phyloP scores from a whole-genome alignment of 2,113 vertebrate genomes.

The Pyxicephalus adspersus region DNA sequence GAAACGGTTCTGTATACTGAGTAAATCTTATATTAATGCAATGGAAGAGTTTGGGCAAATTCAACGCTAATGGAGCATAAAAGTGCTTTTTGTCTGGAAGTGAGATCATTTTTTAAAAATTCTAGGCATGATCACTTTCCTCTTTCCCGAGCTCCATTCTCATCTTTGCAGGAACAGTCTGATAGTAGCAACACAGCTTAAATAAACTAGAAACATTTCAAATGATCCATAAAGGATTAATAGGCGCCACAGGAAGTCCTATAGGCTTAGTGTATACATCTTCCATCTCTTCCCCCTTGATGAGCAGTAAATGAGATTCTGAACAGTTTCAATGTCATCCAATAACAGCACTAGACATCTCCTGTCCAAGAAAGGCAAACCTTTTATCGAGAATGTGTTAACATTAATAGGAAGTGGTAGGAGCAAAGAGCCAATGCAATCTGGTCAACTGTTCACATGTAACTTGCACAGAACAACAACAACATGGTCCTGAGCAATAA shows the following conservation, averaged over 20 bases:
- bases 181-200: slow-evolving; percentile 84
- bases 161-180: slow-evolving; percentile 77
- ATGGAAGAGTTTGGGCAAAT: slow-evolving; percentile 82
- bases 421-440: not conserved
- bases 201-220: slow-evolving; percentile 87
- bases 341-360: slow-evolving; percentile 57
- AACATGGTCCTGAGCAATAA: slow-evolving; percentile 67
- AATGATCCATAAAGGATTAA: slow-evolving; percentile 88
- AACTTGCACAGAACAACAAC: not conserved
- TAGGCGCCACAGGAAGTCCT: slow-evolving; percentile 83
- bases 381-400: not conserved
- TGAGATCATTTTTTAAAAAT: slow-evolving; percentile 85
- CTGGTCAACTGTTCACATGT: not conserved
- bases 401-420: not conserved
- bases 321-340: slow-evolving; percentile 80
- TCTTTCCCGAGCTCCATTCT: slow-evolving; percentile 59
- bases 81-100: slow-evolving; percentile 84
- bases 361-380: not conserved
- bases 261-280: slow-evolving; percentile 80
- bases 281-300: slow-evolving; percentile 72
- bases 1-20: slow-evolving; percentile 78
- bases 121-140: slow-evolving; percentile 84
- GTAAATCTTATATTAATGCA: slow-evolving; percentile 81
- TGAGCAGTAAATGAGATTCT: slow-evolving; percentile 79
- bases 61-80: slow-evolving; percentile 86